Conservation (phyloP, 1,140 invertebrate species). For the Ostrea denselamellosa region DNA sequence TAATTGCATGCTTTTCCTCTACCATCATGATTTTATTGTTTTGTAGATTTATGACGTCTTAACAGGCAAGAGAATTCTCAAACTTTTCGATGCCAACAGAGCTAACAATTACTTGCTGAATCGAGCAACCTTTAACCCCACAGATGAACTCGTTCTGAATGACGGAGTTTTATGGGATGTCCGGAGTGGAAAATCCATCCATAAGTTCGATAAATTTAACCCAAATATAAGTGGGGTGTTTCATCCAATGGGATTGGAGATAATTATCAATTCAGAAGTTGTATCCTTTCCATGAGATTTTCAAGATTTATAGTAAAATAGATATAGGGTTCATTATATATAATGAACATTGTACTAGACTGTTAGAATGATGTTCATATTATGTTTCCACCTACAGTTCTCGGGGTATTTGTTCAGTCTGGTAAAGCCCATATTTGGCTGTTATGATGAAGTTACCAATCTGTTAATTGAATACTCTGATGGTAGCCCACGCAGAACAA, state of each 20-base stretch:
- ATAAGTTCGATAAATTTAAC: constrained; percentile 99
- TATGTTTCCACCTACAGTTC: too few relatives aligned
- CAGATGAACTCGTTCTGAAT: constrained; percentile 94
- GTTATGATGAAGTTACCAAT: too few relatives aligned
- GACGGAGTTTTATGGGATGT: constrained; percentile 99
- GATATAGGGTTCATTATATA: background rate
- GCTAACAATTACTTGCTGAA: constrained; percentile 97
- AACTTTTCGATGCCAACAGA: constrained; percentile 86
- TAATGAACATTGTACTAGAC: too few relatives aligned
- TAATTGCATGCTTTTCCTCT: constrained; percentile 43
- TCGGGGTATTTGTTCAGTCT: too few relatives aligned
- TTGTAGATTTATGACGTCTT: constrained; percentile 92
- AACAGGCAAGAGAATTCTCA: constrained; percentile 87
- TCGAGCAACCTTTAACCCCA: constrained; percentile 94
- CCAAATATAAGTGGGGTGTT: constrained; percentile 96
- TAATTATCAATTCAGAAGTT: constrained; percentile 83
- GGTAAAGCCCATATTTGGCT: too few relatives aligned
- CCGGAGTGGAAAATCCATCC: constrained; percentile 84
- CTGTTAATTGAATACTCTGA: too few relatives aligned
- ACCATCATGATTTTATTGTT: constrained; percentile 41
- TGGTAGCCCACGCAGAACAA: too few relatives aligned
- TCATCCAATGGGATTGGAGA: constrained; percentile 96
- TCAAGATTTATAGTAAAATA: background rate
- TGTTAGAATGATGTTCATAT: too few relatives aligned
- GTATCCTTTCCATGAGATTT: constrained; percentile 74